Evolutionary conservation across 2,888 invertebrate species (phyloP).

Genomic region (Andrena bicolor): DNA sequence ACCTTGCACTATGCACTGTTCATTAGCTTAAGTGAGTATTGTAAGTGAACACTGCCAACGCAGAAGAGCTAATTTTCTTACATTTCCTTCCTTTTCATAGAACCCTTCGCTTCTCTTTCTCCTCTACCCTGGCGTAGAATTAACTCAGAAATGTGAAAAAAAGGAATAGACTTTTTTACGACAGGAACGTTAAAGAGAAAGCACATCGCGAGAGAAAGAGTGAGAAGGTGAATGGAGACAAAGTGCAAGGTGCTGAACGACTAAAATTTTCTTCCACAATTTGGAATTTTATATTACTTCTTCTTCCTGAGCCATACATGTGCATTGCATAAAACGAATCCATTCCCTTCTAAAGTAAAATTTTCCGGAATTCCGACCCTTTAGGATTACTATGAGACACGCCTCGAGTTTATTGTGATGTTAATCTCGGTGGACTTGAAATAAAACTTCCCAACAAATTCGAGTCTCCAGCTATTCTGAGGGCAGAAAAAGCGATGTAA

Average conservation of each 20-base stretch:
- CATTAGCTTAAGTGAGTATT: no score
- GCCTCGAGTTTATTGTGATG: not conserved
- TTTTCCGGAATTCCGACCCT: not conserved
- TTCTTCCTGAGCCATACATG: not conserved
- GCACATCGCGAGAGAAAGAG: not conserved
- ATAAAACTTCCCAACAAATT: not conserved
- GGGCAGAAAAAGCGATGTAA: not conserved
- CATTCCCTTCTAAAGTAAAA: not conserved
- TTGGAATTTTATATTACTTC: slow-evolving; percentile 8
- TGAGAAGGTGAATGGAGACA: slow-evolving; percentile 12
- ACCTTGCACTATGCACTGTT: no score
- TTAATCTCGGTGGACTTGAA: not conserved
- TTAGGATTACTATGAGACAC: not conserved
- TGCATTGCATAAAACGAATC: not conserved
- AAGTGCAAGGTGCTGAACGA: slow-evolving; percentile 24
- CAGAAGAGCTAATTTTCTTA: not conserved
- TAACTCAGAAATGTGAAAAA: slow-evolving; percentile 6
- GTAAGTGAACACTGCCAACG: not conserved
- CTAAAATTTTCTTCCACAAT: slow-evolving; percentile 17
- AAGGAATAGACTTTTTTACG: slow-evolving; percentile 25
- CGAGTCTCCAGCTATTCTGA: not conserved
- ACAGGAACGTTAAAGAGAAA: not conserved
- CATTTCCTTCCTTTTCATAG: not conserved
- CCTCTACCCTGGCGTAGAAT: not conserved
- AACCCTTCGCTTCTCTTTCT: not conserved